Evolutionary conservation across 2,113 vertebrate genomes (phyloP), one percentile per base, ranked within the genome.

Genomic region (Cinclus cinclus): DNA sequence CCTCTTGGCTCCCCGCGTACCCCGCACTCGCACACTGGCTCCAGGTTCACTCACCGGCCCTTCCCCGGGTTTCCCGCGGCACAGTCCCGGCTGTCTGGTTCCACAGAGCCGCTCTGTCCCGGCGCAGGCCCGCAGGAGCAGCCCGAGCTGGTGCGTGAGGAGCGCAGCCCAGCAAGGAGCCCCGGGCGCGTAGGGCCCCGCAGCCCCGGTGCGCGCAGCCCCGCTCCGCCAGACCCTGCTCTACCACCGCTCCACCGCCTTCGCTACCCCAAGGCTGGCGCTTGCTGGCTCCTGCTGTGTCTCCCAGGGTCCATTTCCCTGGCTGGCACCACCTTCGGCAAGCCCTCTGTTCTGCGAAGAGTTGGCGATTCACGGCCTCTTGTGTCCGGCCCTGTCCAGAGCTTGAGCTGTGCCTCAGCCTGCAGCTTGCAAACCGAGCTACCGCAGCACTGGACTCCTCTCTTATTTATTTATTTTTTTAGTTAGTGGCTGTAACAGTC

Each of bases 141-240:
- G 23, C n/a, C 27, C 4, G 6, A 12, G 4, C 11, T 11, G 31
- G 8, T 13, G n/a, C 18, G 1, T 41, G 15, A 1, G 33, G 9
- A 44, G 6, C 5, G 27, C 35, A 22, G 14, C 27, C 22, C 31
- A 35, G 1, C 13, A 4, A 46, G 44, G 44, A 46, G 44, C 44
- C 44, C 44, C 46, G 46, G 46, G 10, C 20, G 20, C 18, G 46
- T 20, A 21, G 19, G 46, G 46, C 10, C 46, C 21, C 10, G 21
- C 10, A 10, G 46, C 46, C 20, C 44, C 19, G 46, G 35, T 37
- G 35, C 35, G 35, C 10, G 21, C 10, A 10, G 46, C 46, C 20
- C 44, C 19, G 46, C 44, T 46, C 44, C 20, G 44, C 19, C 44
- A 19, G 44, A 8, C 44, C 44, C 10, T 18, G 44, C 46, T 46